Evolutionary conservation across 2,797 vertebrate genomes (phyloP).

Genomic region (Labeo calbasu): DNA sequence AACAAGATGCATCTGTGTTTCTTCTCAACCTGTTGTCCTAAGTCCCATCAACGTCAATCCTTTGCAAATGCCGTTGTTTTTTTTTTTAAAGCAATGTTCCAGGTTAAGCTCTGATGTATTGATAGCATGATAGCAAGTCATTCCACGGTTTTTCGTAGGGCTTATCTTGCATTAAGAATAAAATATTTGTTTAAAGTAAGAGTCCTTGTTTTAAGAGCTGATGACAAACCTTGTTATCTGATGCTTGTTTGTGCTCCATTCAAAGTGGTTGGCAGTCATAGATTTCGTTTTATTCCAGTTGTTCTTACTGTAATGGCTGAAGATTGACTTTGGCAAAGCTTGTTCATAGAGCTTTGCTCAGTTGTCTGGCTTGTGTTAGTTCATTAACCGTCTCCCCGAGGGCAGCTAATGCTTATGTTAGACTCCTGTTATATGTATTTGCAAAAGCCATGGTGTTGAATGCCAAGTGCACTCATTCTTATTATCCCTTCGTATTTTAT

Average conservation of each 20-base stretch:
- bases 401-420: conserved; percentile 44
- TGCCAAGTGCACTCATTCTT: conserved; percentile 35
- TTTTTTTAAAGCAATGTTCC: neutral
- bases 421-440: conserved; percentile 44
- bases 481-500: conserved; percentile 35
- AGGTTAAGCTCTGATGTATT: neutral
- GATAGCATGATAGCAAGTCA: neutral
- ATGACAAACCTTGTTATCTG: neutral
- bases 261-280: neutral
- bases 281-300: conserved; percentile 27
- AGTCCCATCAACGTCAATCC: neutral
- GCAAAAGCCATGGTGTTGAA: conserved; percentile 1
- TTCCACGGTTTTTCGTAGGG: neutral
- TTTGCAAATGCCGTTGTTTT: neutral
- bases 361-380: conserved; percentile 41
- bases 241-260: neutral
- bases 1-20: neutral
- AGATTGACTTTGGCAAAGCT: conserved; percentile 34
- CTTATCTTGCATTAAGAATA: neutral
- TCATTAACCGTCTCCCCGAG: conserved; percentile 43
- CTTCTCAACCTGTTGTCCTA: neutral
- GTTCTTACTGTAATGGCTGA: conserved; percentile 34
- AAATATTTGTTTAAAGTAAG: neutral
- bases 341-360: conserved; percentile 28
- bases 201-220: neutral